These are phyloP conservation scores for Brachypodius melanocephalos DNA, from an alignment of 2,113 vertebrate genomes.

Conservation along the genomic window DNA sequence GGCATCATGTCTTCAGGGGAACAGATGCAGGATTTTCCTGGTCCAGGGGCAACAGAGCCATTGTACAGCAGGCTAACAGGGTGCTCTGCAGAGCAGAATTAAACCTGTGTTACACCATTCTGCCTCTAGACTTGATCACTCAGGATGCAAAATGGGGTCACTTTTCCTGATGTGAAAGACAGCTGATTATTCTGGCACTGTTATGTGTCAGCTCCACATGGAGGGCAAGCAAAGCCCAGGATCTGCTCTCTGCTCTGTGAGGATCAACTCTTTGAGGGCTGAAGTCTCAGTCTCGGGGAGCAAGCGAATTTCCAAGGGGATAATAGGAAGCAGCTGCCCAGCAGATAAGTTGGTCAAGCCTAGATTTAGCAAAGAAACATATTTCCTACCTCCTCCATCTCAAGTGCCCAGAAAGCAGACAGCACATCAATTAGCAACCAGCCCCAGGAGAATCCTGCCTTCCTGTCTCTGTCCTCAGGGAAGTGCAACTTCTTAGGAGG, in stretches of 20 bases:
- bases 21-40: background rate
- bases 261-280: background rate
- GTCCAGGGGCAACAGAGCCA: background rate
- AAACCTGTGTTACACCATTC: background rate
- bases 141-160: background rate
- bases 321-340: background rate
- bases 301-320: background rate
- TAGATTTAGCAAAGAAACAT: background rate
- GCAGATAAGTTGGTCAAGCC: background rate
- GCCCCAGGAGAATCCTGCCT: background rate
- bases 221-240: background rate
- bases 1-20: background rate
- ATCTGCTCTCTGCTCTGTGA: background rate
- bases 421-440: background rate
- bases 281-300: background rate
- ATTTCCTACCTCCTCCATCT: background rate
- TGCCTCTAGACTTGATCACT: background rate
- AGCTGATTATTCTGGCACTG: background rate
- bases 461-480: background rate
- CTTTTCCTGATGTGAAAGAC: background rate
- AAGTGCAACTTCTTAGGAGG: background rate
- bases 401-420: background rate
- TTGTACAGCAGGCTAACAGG: background rate
- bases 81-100: background rate
- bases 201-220: fast-evolving